phyloP scores from a whole-genome alignment of 2,888 invertebrate species.

The Cephus spinipes region DNA sequence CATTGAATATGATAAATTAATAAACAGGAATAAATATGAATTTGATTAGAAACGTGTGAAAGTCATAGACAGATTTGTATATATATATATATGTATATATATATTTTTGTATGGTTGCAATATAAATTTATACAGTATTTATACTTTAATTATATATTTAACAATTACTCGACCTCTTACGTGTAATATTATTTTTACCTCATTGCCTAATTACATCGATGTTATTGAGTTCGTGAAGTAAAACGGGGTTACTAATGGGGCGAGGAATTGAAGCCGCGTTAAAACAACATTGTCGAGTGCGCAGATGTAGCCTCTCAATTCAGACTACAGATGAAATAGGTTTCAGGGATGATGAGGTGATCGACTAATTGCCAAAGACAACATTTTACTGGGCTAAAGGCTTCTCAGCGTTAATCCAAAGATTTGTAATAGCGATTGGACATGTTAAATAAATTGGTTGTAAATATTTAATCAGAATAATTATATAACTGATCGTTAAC shows the following conservation, averaged over 20 bases:
- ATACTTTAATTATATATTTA: too few species aligned
- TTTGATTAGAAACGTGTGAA: neutral
- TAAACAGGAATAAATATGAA: neutral
- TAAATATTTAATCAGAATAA: neutral
- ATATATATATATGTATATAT: neutral
- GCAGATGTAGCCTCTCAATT: conserved; percentile 4
- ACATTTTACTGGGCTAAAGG: conserved; percentile 6
- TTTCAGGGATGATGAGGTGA: conserved; percentile 16
- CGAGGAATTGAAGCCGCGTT: conserved; percentile 22
- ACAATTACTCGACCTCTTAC: neutral
- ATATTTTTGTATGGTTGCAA: too few species aligned
- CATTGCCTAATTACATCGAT: conserved; percentile 13
- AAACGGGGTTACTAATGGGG: conserved; percentile 8
- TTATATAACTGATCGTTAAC: neutral
- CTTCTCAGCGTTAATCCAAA: conserved; percentile 12
- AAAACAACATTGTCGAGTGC: conserved; percentile 25
- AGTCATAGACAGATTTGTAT: neutral
- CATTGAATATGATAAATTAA: neutral
- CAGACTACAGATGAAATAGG: neutral
- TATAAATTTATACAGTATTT: too few species aligned
- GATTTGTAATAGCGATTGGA: neutral
- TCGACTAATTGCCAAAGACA: conserved; percentile 22
- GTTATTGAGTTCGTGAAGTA: neutral
- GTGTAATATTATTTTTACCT: conserved; percentile 13
- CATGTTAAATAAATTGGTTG: neutral